Evolutionary conservation across 2,797 vertebrate genomes (phyloP), one percentile per base, ranked within the genome.

Genomic region (Falco peregrinus): DNA sequence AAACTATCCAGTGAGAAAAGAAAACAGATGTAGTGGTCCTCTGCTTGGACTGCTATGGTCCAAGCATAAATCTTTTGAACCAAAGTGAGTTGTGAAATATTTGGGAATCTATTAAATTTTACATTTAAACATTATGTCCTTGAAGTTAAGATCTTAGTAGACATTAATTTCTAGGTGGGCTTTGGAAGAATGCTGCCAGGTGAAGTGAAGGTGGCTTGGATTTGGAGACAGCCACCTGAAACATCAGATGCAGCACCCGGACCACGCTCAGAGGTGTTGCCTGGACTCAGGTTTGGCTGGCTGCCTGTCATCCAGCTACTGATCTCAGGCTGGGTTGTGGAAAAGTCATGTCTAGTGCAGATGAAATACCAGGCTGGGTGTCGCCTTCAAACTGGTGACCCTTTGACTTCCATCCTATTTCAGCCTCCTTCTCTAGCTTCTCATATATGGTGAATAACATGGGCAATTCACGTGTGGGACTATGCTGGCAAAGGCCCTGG

Each of bases 401-500:
- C 25, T 88, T 73, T 3, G 5, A 12, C 33, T 53, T 71, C 15
- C 13, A 14, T 68, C 39, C 41, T 29, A 24, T 78, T 87, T 16
- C 59, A 65, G 10, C 4, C 21, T 76, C 31, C 56, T 51, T 41
- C 12, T 45, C 17, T 80, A 15, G 53, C 28, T 85, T 70, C 39
- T 11, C 19, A 35, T 41, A n/a, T 33, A 8, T 19, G 5, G 25
- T 48, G 39, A 84, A 63, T n/a, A 70, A 83, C 6, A 29, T 5
- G 13, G 12, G 4, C 10, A 69, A 67, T 45, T 47, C 31, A n/a
- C 0, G 0, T 0, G 0, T 63, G 43, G 21, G 15, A 33, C 16
- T 64, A 3, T 60, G 21, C 8, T 87, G 43, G 20, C 35, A 20
- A 86, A 77, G 21, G 10, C 10, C 7, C 4, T 45, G 11, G 9